Percentiles rank a stretch among this genome's conserved stretches.
Conservation (phyloP, 53 echinoderm and acorn worm species). For the Mesocentrotus franciscanus region DNA sequence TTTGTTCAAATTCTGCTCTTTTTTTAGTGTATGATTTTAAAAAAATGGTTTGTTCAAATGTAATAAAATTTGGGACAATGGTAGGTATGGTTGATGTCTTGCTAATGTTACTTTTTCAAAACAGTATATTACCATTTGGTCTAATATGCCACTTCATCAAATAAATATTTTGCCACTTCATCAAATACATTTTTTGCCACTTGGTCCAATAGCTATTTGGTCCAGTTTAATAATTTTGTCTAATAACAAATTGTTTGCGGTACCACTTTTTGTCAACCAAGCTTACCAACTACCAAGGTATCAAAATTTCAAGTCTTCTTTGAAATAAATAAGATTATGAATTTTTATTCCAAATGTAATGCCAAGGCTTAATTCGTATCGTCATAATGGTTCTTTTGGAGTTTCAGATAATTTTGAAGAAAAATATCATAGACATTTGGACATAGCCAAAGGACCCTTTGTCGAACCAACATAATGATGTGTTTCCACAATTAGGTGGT, state of each 20-base stretch:
- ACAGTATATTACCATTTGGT: no score
- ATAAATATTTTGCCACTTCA: no score
- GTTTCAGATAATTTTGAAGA: background rate
- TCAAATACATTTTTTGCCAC: no score
- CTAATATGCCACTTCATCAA: no score
- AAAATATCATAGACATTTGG: background rate
- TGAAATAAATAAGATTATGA: background rate
- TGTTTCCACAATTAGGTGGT: background rate
- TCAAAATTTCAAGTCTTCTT: background rate
- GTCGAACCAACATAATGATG: background rate
- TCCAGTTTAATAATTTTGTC: no score
- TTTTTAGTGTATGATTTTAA: no score
- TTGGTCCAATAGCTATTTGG: background rate
- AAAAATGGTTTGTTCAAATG: no score
- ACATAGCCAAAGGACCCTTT: background rate
- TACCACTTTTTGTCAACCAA: conserved; percentile 45
- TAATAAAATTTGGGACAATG: no score
- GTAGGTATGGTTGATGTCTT: no score
- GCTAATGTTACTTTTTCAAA: no score
- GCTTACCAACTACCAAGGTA: no score
- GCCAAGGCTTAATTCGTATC: background rate
- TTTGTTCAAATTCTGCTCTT: no score
- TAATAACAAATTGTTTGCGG: background rate
- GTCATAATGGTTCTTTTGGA: background rate
- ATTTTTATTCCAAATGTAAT: background rate